phyloP scores from a whole-genome alignment of 2,797 vertebrate genomes.

The Sebastes taczanowskii region DNA sequence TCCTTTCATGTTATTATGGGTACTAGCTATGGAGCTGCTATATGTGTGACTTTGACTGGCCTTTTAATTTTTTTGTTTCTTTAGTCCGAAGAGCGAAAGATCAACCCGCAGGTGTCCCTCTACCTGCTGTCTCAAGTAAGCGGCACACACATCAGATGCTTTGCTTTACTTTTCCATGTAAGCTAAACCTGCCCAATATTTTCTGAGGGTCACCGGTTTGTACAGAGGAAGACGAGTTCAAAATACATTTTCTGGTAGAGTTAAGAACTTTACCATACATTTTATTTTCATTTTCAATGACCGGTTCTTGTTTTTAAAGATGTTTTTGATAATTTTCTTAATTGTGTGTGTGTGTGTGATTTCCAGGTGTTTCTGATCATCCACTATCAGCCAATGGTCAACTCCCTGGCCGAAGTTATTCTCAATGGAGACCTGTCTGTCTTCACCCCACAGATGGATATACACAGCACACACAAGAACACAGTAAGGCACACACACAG shows the following conservation, averaged over 20 bases:
- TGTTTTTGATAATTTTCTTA: neutral
- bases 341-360: neutral
- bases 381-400: constrained; percentile 94
- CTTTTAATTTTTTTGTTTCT: neutral
- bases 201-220: no score
- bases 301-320: neutral
- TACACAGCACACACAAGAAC: constrained; percentile 65
- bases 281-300: neutral
- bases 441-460: constrained; percentile 83
- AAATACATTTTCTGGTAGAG: neutral
- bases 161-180: neutral
- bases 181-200: neutral
- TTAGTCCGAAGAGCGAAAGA: constrained; percentile 92
- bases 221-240: neutral
- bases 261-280: neutral
- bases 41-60: neutral
- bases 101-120: constrained; percentile 95
- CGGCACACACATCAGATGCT: neutral
- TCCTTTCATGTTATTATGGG: neutral
- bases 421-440: constrained; percentile 94
- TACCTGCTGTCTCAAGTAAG: constrained; percentile 97
- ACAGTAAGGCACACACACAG: constrained; percentile 53
- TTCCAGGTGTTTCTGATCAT: constrained; percentile 97
- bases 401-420: constrained; percentile 93
- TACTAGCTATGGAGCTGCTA: neutral